Conservation (phyloP, 2,888 invertebrate genomes). For the Coelopa pilipes region DNA sequence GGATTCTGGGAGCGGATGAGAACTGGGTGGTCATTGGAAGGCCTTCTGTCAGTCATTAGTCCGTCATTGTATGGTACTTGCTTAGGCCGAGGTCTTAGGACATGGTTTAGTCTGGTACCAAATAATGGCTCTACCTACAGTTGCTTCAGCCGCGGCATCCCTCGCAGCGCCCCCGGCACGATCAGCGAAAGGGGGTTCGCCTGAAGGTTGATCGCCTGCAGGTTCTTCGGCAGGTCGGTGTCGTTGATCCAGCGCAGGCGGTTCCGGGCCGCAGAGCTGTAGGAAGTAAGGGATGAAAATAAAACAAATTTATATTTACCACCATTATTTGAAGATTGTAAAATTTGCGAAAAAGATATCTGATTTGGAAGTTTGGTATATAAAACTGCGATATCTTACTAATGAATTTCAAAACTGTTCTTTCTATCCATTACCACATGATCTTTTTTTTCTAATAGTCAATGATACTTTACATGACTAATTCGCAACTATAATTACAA, state of each 20-base stretch:
- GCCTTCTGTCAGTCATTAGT: not conserved
- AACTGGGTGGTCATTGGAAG: not conserved
- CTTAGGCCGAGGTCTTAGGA: no score
- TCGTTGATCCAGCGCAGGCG: constrained; percentile 80
- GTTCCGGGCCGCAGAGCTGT: constrained; percentile 83
- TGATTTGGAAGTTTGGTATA: no score
- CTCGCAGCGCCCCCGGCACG: constrained; percentile 77
- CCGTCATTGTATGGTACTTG: not conserved
- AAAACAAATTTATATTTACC: not conserved
- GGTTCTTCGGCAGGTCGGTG: constrained; percentile 76
- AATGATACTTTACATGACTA: no score
- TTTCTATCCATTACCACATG: no score
- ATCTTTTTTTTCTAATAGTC: no score
- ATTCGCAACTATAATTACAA: no score
- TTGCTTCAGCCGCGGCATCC: constrained; percentile 81
- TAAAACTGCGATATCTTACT: no score
- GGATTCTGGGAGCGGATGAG: not conserved
- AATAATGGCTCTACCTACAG: constrained; percentile 74
- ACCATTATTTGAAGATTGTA: no score
- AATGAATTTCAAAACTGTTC: no score
- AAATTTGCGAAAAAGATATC: no score
- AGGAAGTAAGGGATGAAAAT: constrained; percentile 35
- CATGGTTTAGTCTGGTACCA: not conserved
- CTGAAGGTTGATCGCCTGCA: constrained; percentile 82
- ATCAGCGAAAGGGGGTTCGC: constrained; percentile 83